phyloP scores from a whole-genome alignment of 2,113 vertebrate genomes.

The Crypturellus undulatus region DNA sequence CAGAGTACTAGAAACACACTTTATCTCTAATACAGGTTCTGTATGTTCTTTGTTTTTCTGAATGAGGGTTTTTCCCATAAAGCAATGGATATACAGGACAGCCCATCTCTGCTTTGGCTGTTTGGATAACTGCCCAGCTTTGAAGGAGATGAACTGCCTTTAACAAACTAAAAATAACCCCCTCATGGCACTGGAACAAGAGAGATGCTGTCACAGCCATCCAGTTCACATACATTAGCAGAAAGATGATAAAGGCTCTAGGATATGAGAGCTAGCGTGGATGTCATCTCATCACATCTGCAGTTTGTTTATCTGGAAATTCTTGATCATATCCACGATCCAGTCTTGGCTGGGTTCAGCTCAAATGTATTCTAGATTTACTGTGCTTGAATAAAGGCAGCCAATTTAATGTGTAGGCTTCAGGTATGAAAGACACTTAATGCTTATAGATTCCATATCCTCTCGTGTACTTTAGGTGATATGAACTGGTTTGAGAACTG shows the following conservation, averaged over 20 bases:
- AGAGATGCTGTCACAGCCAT: conserved; percentile 42
- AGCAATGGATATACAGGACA: conserved; percentile 64
- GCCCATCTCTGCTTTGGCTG: conserved; percentile 71
- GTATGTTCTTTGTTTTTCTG: conserved; percentile 50
- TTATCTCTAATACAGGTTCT: conserved; percentile 29
- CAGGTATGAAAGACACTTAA: background rate
- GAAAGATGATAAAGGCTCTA: conserved; percentile 22
- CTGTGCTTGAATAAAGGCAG: conserved; percentile 1
- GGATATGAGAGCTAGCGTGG: conserved; percentile 22
- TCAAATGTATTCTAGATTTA: background rate
- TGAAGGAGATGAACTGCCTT: conserved; percentile 73
- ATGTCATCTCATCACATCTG: conserved; percentile 62
- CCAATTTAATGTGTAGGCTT: background rate
- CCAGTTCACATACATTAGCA: conserved; percentile 23
- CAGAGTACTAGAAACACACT: background rate
- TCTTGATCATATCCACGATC: background rate
- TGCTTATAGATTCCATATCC: background rate
- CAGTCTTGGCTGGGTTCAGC: background rate
- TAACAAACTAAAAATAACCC: conserved; percentile 70
- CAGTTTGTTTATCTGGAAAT: conserved; percentile 13
- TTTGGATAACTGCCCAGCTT: conserved; percentile 73
- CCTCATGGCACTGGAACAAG: conserved; percentile 52
- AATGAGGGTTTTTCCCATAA: conserved; percentile 69
- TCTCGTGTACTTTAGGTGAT: background rate
- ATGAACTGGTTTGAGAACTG: background rate